Evolutionary conservation across 2,113 vertebrate genomes (phyloP), one percentile per base, ranked within the genome.

Genomic region (Labeo rohita): DNA sequence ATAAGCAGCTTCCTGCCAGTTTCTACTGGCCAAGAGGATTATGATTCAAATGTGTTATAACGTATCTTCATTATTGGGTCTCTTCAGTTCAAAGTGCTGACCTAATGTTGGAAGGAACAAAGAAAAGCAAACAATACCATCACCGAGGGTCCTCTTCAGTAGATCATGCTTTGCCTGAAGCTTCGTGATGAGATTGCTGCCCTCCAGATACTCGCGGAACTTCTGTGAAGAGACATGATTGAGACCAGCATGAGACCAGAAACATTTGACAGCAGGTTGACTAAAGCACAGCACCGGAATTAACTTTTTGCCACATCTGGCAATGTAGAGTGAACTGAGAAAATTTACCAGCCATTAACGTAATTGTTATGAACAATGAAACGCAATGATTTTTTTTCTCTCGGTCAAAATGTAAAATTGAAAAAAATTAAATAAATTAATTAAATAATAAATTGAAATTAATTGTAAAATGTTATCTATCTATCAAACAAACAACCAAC

Each of bases 111-210:
- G 43, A 36, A 12, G 28, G 13, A 21, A 34, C 10, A 82, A 11
- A 82, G 15, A 82, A 82, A 70, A 50, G 47, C 21, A 65, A 63
- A 47, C 59, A 65, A 15, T 95, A 98, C 98, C 97, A 95, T 99
- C 98, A 91, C 97, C 98, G 0, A 99, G 95, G 0, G 96, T 97
- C 93, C 95, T 97, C 91, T 99, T 98, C 91, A 99, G 95, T 91
- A 99, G 93, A 93, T 99, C 97, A 82, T 99, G 97, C 92, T 99
- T 99, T 92, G 98, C 98, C 93, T 99, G 98, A 90, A 99, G 97
- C 90, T 99, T 99, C 88, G 97, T 97, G 94, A 99, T 99, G 90
- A 99, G 97, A 94, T 98, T 99, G 89, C 98, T 99, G 91, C 98
- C 97, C 93, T 99, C 98, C 90, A 99, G 95, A 94, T 97, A 99